Percentiles rank a stretch among this genome's conserved stretches.
Conservation (phyloP, 2,888 invertebrate species). For the Holacanthella duospinosa region DNA sequence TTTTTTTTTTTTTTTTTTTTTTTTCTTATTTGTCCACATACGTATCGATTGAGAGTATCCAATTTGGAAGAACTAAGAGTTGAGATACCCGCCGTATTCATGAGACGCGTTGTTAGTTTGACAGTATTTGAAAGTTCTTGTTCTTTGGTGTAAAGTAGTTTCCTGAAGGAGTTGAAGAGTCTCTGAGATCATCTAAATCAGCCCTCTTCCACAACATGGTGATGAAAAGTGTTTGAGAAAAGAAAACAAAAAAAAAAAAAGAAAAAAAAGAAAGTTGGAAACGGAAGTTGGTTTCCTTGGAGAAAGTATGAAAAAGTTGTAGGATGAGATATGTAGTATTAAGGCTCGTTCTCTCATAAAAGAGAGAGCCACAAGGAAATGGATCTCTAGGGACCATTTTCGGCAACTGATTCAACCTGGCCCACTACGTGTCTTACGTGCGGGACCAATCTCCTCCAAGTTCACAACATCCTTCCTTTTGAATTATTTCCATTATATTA, state of each 20-base stretch:
- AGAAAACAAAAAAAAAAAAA: not conserved
- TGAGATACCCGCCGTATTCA: no score
- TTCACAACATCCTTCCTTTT: not conserved
- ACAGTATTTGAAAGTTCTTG: not conserved
- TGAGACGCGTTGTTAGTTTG: no score
- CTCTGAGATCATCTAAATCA: not conserved
- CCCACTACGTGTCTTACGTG: not conserved
- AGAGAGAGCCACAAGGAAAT: conserved; percentile 8
- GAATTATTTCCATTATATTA: not conserved
- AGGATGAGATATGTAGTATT: conserved; percentile 1
- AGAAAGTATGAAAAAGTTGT: not conserved
- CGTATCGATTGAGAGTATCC: no score
- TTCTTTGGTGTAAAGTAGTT: not conserved
- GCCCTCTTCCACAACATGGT: not conserved
- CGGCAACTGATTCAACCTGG: conserved; percentile 5
- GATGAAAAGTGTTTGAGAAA: not conserved
- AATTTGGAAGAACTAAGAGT: no score
- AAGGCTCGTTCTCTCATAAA: conserved; percentile 1
- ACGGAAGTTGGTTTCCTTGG: not conserved
- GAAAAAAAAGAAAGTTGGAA: not conserved
- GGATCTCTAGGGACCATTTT: not conserved
- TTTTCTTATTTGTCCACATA: no score
- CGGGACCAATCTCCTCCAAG: not conserved
- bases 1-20: no score
- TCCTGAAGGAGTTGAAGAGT: no score